Base-by-base conservation (phyloP, 2,797 vertebrate species). In the Ceryle rudis region DNA sequence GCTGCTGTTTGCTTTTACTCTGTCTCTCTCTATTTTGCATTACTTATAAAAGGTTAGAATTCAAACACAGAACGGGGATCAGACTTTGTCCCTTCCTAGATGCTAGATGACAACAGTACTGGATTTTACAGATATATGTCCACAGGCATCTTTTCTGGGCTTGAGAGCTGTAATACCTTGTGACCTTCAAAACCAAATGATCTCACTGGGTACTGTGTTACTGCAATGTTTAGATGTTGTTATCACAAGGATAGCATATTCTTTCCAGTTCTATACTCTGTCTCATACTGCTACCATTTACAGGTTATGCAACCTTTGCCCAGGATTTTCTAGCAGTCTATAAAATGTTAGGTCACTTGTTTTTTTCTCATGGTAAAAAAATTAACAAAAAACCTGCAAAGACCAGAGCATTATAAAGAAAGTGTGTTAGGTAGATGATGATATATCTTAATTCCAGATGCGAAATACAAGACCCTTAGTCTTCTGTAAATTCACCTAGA, bases 321-420 rank as follows among this genome's bases (percentile, higher is more conserved):
- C 35, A 84, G 42, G 86, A 9, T 93, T 93, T 92, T 71, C 31
- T 44, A 75, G 5, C 13, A 26, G 22, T 72, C 25, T 55, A 2
- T 39, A 70, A 87, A 82, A 57, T 31, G 33, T 54, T 74, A 22
- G 16, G 13, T 89, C 6, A 33, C 29, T 86, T 62, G n/a, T 11
- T 49, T 71, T 71, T 65, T 64, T 72, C 44, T 64, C 12, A n/a
- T 42, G 7, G 29, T 29, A 77, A 64, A 90, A 81, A 67, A 69
- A 12, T 10, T 37, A 37, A 23, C 33, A 64, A 74, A 71, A 69
- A 5, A 0, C 17, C 17, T 12, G 1, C 6, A 37, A 80, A 71
- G 39, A 37, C 4, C 2, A 37, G 26, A 25, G 1, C 0, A 0
- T 86, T 66, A 62, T 67, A 83, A 90, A 46, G 3, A 67, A 89